Conservation (phyloP, 2,888 invertebrate species). For the Atethmia centrago region DNA sequence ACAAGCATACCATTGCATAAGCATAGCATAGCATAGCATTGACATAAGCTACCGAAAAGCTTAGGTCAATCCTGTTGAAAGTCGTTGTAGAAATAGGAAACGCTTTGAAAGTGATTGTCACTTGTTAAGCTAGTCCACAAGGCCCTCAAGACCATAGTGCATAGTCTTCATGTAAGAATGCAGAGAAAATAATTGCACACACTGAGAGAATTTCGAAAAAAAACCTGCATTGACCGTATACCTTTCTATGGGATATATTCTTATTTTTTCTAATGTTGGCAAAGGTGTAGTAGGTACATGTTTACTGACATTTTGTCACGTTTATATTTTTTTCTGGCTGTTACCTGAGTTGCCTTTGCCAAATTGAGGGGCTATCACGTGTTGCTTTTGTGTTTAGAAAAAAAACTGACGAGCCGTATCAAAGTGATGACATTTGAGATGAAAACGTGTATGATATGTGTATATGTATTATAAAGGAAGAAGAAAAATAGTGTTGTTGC, state of each 20-base stretch:
- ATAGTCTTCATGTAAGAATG: constrained; percentile 1
- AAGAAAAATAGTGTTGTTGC: neutral
- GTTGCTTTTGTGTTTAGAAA: constrained; percentile 77
- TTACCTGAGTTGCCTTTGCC: constrained; percentile 85
- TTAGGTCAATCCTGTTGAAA: neutral
- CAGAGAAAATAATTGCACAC: constrained; percentile 40
- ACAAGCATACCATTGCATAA: no score
- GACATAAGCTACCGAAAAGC: neutral
- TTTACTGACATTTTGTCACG: constrained; percentile 90
- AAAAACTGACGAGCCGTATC: constrained; percentile 80
- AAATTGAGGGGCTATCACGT: constrained; percentile 84
- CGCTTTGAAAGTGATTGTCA: neutral
- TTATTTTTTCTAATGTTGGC: constrained; percentile 71
- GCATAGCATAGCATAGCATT: no score
- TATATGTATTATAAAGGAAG: constrained; percentile 25
- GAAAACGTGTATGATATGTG: constrained; percentile 75
- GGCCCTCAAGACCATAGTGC: no score
- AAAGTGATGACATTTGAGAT: constrained; percentile 83
- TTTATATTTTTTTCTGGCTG: constrained; percentile 79
- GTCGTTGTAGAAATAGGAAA: no score
- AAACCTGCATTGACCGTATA: constrained; percentile 59
- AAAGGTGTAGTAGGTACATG: constrained; percentile 86
- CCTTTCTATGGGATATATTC: constrained; percentile 46
- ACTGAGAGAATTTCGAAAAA: constrained; percentile 23
- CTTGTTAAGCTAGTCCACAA: neutral